Percentiles rank a stretch among this genome's conserved stretches.
phyloP scores from a whole-genome alignment of 2,113 vertebrate species.

The Silurus asotus region DNA sequence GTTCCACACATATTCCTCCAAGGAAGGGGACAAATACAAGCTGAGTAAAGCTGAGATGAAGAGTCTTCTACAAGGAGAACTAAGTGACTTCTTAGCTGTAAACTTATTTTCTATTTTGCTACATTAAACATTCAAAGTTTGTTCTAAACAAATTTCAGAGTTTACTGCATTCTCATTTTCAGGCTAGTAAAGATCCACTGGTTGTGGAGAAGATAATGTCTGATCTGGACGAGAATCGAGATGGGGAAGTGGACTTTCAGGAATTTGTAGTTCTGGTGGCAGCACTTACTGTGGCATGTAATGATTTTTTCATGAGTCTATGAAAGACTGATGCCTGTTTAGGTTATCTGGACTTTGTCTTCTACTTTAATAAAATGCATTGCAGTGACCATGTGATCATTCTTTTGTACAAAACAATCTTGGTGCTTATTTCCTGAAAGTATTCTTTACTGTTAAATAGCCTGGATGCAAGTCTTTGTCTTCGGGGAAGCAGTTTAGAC shows the following conservation, averaged over 20 bases:
- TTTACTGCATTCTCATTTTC: not conserved
- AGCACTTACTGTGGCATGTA: conserved; percentile 85
- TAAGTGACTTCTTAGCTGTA: conserved; percentile 79
- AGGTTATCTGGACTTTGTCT: not conserved
- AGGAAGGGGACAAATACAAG: conserved; percentile 89
- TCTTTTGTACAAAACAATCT: not conserved
- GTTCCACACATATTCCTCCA: conserved; percentile 86
- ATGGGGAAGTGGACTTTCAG: conserved; percentile 90
- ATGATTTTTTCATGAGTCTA: conserved; percentile 79
- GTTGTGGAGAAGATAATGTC: conserved; percentile 86
- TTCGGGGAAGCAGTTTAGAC: not conserved
- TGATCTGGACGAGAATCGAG: conserved; percentile 85
- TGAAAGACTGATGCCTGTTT: conserved; percentile 29
- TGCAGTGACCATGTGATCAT: not conserved
- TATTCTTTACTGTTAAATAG: not conserved
- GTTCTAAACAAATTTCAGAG: not conserved
- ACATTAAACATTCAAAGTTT: not conserved
- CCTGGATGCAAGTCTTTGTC: not conserved
- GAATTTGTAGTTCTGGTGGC: conserved; percentile 89
- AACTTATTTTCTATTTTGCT: conserved; percentile 48
- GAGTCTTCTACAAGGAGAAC: conserved; percentile 78
- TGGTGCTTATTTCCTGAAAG: not conserved
- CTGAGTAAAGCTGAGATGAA: conserved; percentile 87
- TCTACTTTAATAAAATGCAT: conserved; percentile 39
- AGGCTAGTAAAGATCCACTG: conserved; percentile 77